These are phyloP conservation scores for Philereme vetulata DNA, from an alignment of 2,888 invertebrate genomes.

Conservation along the genomic window DNA sequence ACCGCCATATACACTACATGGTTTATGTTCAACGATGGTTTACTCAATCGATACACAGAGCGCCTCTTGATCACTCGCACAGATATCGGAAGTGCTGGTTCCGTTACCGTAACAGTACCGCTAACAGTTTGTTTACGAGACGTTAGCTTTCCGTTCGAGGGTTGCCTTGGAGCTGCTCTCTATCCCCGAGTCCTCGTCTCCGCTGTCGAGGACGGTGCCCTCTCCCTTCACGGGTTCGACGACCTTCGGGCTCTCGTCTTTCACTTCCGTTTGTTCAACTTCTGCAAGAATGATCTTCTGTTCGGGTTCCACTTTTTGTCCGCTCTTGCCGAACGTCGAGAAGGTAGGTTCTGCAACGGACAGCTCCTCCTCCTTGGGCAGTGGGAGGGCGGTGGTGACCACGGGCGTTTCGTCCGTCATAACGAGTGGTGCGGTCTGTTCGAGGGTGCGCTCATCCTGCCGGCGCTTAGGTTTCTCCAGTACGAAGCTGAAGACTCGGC, in stretches of 20 bases:
- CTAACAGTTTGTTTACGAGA: slow-evolving; percentile 49
- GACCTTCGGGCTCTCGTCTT: slow-evolving; percentile 54
- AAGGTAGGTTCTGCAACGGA: slow-evolving; percentile 78
- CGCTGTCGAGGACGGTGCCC: slow-evolving; percentile 85
- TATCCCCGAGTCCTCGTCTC: slow-evolving; percentile 86
- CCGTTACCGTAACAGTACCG: not conserved
- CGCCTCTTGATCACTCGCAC: slow-evolving; percentile 8
- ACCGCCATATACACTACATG: slow-evolving; percentile 1
- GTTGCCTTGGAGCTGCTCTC: slow-evolving; percentile 85
- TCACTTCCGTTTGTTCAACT: slow-evolving; percentile 45
- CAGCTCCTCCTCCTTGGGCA: slow-evolving; percentile 56
- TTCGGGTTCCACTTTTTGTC: slow-evolving; percentile 55
- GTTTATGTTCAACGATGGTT: slow-evolving; percentile 17
- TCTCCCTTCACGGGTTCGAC: slow-evolving; percentile 80
- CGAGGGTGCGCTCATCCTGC: slow-evolving; percentile 41
- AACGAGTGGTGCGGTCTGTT: slow-evolving; percentile 61
- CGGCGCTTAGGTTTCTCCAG: slow-evolving; percentile 69
- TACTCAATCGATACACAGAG: slow-evolving; percentile 10
- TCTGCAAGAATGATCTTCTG: slow-evolving; percentile 63
- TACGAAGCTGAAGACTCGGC: slow-evolving; percentile 72
- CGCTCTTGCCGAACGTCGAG: slow-evolving; percentile 84
- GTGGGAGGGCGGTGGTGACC: slow-evolving; percentile 55
- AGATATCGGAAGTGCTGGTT: not conserved
- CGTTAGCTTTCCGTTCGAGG: slow-evolving; percentile 77
- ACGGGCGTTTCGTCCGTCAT: slow-evolving; percentile 76